A percentile compares a stretch with the other conserved stretches of the same genome.
These are phyloP conservation scores for Hydractinia symbiolongicarpus DNA, from an alignment of 30 jellyfish, hydroid and myxozoan genomes.

Conservation along the genomic window DNA sequence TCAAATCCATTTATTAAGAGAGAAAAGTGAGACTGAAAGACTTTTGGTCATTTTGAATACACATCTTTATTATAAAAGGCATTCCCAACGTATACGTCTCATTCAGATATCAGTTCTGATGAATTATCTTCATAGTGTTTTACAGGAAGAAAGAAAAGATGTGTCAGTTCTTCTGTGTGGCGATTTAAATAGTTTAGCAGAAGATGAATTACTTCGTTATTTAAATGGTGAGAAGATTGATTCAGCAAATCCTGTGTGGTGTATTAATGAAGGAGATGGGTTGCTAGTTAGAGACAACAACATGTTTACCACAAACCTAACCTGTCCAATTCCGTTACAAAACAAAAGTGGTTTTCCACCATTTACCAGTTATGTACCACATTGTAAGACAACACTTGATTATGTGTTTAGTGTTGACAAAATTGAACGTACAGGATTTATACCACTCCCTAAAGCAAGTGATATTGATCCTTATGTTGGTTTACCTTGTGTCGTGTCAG, in stretches of 20 bases:
- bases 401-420: slow-evolving; percentile 46
- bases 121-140: slow-evolving; percentile 27
- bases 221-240: slow-evolving; percentile 26
- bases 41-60: slow-evolving; percentile 61
- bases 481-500: slow-evolving; percentile 78
- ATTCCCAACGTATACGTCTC: slow-evolving; percentile 49
- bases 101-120: slow-evolving; percentile 64
- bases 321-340: slow-evolving; percentile 3
- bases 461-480: slow-evolving; percentile 61
- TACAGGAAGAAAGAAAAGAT: slow-evolving; percentile 18
- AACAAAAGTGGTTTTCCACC: slow-evolving; percentile 73
- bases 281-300: neutral
- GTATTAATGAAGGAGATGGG: slow-evolving; percentile 22
- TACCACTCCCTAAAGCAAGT: slow-evolving; percentile 64
- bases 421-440: slow-evolving; percentile 44
- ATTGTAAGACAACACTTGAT: slow-evolving; percentile 75
- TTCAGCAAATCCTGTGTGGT: slow-evolving; percentile 51
- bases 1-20: slow-evolving; percentile 58
- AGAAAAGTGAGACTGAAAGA: slow-evolving; percentile 22
- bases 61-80: slow-evolving; percentile 81
- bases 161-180: slow-evolving; percentile 52
- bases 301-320: slow-evolving; percentile 23
- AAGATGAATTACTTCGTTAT: slow-evolving; percentile 51
- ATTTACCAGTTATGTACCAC: slow-evolving; percentile 66
- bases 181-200: slow-evolving; percentile 69